Evolutionary conservation across 2,888 invertebrate species (phyloP).

Genomic region (Leucophora obtusa): DNA sequence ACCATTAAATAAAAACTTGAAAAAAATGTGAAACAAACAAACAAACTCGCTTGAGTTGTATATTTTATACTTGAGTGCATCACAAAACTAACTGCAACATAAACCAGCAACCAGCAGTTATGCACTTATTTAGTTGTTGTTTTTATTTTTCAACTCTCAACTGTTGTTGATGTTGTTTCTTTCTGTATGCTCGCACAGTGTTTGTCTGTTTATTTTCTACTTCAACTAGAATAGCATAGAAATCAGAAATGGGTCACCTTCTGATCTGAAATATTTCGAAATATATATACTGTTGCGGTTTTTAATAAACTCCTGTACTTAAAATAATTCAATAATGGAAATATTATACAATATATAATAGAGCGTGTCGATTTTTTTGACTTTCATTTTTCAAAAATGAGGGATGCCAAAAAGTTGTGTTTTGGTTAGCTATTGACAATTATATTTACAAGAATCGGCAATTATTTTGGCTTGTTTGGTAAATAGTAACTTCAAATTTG

Average conservation of each 20-base stretch:
- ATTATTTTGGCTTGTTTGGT: no score
- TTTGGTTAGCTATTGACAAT: no score
- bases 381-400: no score
- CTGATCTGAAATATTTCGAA: no score
- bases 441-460: no score
- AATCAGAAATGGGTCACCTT: constrained; percentile 5
- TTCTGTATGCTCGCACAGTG: constrained; percentile 27
- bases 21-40: constrained; percentile 35
- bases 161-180: constrained; percentile 23
- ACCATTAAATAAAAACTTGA: not conserved
- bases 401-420: no score
- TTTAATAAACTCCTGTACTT: no score
- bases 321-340: no score
- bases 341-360: no score
- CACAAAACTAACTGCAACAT: constrained; percentile 47
- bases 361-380: no score
- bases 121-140: constrained; percentile 41
- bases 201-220: constrained; percentile 55
- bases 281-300: no score
- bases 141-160: constrained; percentile 18
- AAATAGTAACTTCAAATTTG: no score
- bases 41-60: constrained; percentile 54
- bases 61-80: constrained; percentile 56
- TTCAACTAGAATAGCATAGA: constrained; percentile 33
- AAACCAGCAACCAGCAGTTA: constrained; percentile 27